Conservation (phyloP, 2,113 vertebrate genomes). For the Xiphophorus couchianus region DNA sequence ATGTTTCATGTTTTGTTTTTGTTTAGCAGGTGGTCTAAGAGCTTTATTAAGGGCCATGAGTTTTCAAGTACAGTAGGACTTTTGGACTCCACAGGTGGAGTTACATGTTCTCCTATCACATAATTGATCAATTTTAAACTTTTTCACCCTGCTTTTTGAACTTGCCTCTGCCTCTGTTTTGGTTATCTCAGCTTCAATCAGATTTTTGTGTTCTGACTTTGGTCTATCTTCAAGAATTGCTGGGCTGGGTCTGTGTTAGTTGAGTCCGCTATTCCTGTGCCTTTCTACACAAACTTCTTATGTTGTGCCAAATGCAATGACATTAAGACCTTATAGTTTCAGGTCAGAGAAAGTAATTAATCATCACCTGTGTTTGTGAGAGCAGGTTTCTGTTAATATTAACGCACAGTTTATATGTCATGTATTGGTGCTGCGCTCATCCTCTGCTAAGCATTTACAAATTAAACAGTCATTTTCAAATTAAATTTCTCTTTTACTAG, state of each 20-base stretch:
- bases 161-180: neutral
- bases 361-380: neutral
- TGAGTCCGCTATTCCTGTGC: neutral
- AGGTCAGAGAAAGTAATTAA: constrained; percentile 40
- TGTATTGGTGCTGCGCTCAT: constrained; percentile 6
- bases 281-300: neutral
- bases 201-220: neutral
- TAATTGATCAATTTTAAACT: too few species aligned
- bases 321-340: constrained; percentile 26
- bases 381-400: neutral
- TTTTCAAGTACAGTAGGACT: too few species aligned
- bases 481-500: constrained; percentile 28
- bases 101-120: too few species aligned
- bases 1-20: too few species aligned
- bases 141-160: too few species aligned
- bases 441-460: constrained; percentile 31
- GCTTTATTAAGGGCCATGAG: too few species aligned
- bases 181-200: neutral
- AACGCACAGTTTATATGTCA: constrained; percentile 1
- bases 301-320: constrained; percentile 55
- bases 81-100: too few species aligned
- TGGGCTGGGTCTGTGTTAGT: neutral
- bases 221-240: neutral
- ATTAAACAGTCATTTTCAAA: constrained; percentile 47
- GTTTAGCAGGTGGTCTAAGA: too few species aligned